Evolutionary conservation across 1,140 invertebrate species (phyloP), one percentile per base, ranked within the genome.

Genomic region (Pseudomyrmex pallidus): DNA sequence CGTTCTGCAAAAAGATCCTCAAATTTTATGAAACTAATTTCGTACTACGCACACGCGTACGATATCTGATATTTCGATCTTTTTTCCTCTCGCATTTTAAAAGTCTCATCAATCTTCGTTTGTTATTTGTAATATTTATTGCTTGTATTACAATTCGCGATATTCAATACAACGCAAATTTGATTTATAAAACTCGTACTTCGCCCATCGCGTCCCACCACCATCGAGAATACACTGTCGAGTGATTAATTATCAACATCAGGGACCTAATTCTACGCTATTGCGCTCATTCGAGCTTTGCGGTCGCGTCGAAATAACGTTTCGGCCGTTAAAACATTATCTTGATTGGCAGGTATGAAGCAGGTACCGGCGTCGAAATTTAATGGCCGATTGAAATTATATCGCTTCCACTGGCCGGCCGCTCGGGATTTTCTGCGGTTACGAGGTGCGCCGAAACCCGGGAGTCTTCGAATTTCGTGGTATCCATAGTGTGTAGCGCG

Each of bases 401-500:
- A 48, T 59, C 73, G 52, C 44, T 52, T 35, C 3, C 44, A n/a
- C 62, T 17, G 0, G 25, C 8, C 66, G 20, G n/a, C 20, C 50
- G 70, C 52, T 59, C 20, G 15, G 63, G 35, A 83, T 83, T 83
- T 80, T 77, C 72, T 17, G 61, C 56, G 74, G 82, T 83, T 44
- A 4, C 74, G 54, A 17, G 54, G 54, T n/a, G 50, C 59, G 50
- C 25, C 52, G 52, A 46, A 64, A 72, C 56, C 35, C 50, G 25
- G 25, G 22, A 63, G 44, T 83, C 84, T 74, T 68, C 64, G 70
- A 74, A 83, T 85, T 85, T 85, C 72, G 52, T 17, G 80, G 73
- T 56, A 59, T 10, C 48, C 17, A n/a, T 17, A 62, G 48, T 52
- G 50, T 35, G 15, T 52, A 12, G 52, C 44, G 15, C 25, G 44